phyloP scores from a whole-genome alignment of 2,113 vertebrate species.

The Vulpes lagopus region DNA sequence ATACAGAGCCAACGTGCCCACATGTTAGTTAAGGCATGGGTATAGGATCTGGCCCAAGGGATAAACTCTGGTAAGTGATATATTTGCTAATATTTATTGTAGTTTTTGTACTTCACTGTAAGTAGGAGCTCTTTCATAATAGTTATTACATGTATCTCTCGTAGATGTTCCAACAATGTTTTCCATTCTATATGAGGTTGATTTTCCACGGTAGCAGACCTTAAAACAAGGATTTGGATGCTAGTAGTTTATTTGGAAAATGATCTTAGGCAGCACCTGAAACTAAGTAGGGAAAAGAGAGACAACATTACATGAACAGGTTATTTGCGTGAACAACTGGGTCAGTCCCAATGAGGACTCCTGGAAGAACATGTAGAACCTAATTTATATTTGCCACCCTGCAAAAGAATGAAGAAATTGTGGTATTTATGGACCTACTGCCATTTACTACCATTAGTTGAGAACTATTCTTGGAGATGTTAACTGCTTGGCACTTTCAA shows the following conservation, averaged over 20 bases:
- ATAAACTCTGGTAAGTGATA: neutral
- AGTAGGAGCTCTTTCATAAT: neutral
- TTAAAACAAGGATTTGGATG: neutral
- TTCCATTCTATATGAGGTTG: neutral
- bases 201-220: neutral
- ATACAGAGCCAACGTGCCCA: neutral
- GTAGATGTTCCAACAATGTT: neutral
- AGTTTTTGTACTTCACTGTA: neutral
- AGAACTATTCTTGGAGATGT: neutral
- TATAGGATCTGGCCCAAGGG: no score
- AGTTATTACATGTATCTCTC: neutral
- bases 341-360: neutral
- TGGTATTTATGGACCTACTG: neutral
- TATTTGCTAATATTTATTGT: neutral
- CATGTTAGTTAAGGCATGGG: neutral
- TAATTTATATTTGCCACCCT: neutral
- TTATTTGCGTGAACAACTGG: neutral
- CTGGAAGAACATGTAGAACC: neutral
- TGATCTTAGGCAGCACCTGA: neutral
- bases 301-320: neutral
- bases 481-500: neutral
- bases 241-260: neutral
- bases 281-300: neutral
- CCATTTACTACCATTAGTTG: neutral
- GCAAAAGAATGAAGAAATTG: neutral